phyloP scores from a whole-genome alignment of 37 sponge, comb jelly and placozoan genomes.

The Spongia lamella region DNA sequence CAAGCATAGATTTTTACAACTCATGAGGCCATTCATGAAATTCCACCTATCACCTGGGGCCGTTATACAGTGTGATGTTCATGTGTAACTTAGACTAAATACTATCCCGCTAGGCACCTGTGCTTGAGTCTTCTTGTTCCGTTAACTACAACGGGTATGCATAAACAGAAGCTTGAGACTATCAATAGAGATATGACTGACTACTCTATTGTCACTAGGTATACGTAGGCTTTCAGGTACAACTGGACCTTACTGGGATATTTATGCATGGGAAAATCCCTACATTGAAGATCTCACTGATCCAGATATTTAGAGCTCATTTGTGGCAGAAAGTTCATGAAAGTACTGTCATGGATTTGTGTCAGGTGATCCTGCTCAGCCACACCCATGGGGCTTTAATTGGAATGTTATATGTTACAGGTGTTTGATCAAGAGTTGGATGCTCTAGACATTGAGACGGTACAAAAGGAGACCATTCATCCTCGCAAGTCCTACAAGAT shows the following conservation, averaged over 20 bases:
- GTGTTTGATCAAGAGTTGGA: constrained; percentile 99
- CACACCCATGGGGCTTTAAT: too few relatives aligned
- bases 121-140: too few relatives aligned
- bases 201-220: constrained; percentile 41
- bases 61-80: not conserved
- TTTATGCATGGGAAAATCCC: constrained; percentile 99
- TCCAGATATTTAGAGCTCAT: constrained; percentile 99
- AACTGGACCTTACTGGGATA: constrained; percentile 98
- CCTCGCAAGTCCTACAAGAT: constrained; percentile 99
- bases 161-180: too few relatives aligned
- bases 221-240: constrained; percentile 98
- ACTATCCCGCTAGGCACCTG: too few relatives aligned
- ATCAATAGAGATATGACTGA: too few relatives aligned
- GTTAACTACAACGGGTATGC: too few relatives aligned
- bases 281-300: constrained; percentile 99
- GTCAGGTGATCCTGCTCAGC: constrained; percentile 69
- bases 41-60: too few relatives aligned
- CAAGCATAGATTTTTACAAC: too few relatives aligned
- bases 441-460: constrained; percentile 98
- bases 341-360: constrained; percentile 98
- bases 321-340: constrained; percentile 99
- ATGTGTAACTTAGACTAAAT: not conserved
- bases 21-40: too few relatives aligned
- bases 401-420: constrained; percentile 58
- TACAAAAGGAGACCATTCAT: constrained; percentile 99